Evolutionary conservation across 2,113 vertebrate genomes (phyloP).

Genomic region (Chiloscyllium plagiosum): DNA sequence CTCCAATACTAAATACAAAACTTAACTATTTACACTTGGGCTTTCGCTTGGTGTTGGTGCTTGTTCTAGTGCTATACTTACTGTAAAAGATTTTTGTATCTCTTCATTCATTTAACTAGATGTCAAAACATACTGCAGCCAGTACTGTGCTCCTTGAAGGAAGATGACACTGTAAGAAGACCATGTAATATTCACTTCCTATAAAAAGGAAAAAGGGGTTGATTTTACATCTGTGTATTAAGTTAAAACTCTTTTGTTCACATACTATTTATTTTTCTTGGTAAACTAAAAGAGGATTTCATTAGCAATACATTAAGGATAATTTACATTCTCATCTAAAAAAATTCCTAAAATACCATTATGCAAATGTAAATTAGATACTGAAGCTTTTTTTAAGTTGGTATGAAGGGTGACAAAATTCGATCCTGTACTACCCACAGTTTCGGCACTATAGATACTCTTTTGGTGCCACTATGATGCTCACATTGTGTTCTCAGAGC

Average conservation of each 20-base stretch:
- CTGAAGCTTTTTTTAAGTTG: neutral
- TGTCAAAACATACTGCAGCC: neutral
- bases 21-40: too few species aligned
- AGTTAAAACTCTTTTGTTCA: neutral
- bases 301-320: neutral
- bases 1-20: too few species aligned
- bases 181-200: neutral
- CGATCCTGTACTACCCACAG: too few species aligned
- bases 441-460: too few species aligned
- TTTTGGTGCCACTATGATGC: too few species aligned
- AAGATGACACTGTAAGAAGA: neutral
- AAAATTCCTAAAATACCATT: too few species aligned
- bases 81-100: neutral
- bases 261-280: neutral
- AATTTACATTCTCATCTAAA: too few species aligned
- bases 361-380: neutral
- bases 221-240: neutral
- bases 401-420: neutral
- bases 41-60: too few species aligned
- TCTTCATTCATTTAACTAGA: neutral
- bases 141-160: neutral
- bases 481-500: too few species aligned
- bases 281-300: neutral
- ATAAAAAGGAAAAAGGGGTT: neutral
- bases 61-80: neutral